Base-by-base conservation (phyloP, 1,140 invertebrate species). In the Agrilus planipennis region DNA sequence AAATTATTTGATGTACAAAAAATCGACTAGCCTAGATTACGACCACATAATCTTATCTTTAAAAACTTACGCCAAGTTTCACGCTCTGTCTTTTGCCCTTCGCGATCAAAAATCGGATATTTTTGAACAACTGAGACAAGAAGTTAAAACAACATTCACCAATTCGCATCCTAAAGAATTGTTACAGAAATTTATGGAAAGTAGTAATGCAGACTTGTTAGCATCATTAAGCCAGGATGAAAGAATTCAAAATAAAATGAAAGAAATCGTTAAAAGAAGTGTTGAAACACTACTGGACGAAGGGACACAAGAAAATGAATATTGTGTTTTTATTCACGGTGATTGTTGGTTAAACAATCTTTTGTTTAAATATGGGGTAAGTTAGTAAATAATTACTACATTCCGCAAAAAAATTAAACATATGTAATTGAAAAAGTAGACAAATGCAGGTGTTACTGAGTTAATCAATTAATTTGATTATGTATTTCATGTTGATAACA, bases 311-410 rank as follows among this genome's bases (percentile, higher is more conserved):
- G n/a, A n/a, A n/a, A n/a, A n/a, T n/a, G n/a, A 20, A 36, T 39
- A 44, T 15, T 61, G 57, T 64, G 66, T 69, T 61, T 71, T 70
- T 61, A 57, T 59, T 16, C 72, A 74, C 46, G 71, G 71, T n/a
- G 72, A 73, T 47, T 70, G 64, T 46, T 71, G 68, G 63, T 64
- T 61, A 31, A 73, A 73, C 43, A 74, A 74, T 41, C 58, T 74
- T 14, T 45, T 73, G 29, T 74, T 67, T 50, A 61, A 59, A 43
- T 60, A 64, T 20, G 45, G 61, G 41, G 52, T 54, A 45, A 49
- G 35, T 27, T n/a, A n/a, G n/a, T n/a, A n/a, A n/a, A n/a, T n/a
- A n/a, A n/a, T n/a, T n/a, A n/a, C n/a, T n/a, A n/a, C n/a, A n/a
- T n/a, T n/a, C n/a, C n/a, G n/a, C n/a, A n/a, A n/a, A n/a, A 27